Base-by-base conservation (phyloP, 2,888 invertebrate species). In the Nymphalis urticae region DNA sequence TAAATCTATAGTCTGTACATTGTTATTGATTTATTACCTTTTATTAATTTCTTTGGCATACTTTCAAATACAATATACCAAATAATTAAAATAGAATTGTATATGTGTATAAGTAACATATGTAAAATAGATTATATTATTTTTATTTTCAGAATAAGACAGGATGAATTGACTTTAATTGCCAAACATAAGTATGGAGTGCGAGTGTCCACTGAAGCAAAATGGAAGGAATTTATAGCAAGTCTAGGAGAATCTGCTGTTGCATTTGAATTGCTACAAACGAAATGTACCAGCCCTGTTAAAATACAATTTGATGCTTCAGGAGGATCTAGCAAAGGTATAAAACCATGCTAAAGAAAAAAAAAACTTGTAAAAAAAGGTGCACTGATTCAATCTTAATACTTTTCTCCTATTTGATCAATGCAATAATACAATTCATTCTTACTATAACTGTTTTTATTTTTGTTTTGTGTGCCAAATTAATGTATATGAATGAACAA, bases 161-260 rank as follows among this genome's bases (percentile, higher is more conserved):
- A 94, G 73, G 85, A 88, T 63, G 95, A 95, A 76, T 94, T 96
- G 94, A 92, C 93, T 50, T 81, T 95, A 5, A 94, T 95, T 85
- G 95, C 95, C 0, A 93, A 95, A 81, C 95, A 96, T 76, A 96
- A 95, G 79, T 94, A 94, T 82, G 94, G 95, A 2, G 79, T 94
- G 0, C 89, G 94, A 72, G 89, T 93, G 0, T 84, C 91, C 42
- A 85, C 92, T 6, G 88, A 90, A 62, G 75, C 81, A 27, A 88
- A 90, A 70, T 94, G 94, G 91, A 86, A 89, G 62, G 91, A 93
- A 54, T 89, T 95, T 70, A 92, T 95, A 74, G 77, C 88, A 17
- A 93, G 94, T 69, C 85, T 97, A 2, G 96, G 96, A 1, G 90
- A 93, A 75, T 95, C 96, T 0, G 94, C 95, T 0, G 94, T 94